Percentiles rank a stretch among this genome's conserved stretches.
Conservation (phyloP, 2,888 invertebrate species). For the Campoplex capitator region DNA sequence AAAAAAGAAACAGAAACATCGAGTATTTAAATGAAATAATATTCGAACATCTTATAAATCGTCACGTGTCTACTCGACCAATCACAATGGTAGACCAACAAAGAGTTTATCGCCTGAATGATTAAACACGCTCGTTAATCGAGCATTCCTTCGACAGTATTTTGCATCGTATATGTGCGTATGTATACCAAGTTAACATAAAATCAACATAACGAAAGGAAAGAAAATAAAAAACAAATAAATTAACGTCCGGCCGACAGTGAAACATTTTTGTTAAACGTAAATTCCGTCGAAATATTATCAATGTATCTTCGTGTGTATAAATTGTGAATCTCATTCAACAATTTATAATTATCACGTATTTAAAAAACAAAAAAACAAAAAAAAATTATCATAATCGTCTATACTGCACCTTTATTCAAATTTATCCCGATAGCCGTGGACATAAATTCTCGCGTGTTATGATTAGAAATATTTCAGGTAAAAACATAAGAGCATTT, state of each 20-base stretch:
- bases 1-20: not conserved
- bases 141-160: conserved; percentile 58
- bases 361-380: not conserved
- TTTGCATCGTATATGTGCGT: conserved; percentile 19
- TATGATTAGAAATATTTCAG: conserved; percentile 1
- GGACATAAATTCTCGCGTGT: conserved; percentile 13
- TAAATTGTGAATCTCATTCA: conserved; percentile 23
- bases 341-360: conserved; percentile 1
- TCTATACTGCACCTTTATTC: conserved; percentile 58
- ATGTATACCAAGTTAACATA: not conserved
- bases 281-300: conserved; percentile 5
- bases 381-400: conserved; percentile 23
- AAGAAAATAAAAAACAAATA: conserved; percentile 17
- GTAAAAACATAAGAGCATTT: not conserved
- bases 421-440: conserved; percentile 34
- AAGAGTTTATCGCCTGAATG: conserved; percentile 58
- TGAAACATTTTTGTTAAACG: not conserved
- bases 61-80: conserved; percentile 43
- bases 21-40: conserved; percentile 21
- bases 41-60: conserved; percentile 29
- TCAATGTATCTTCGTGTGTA: not conserved
- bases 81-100: conserved; percentile 43
- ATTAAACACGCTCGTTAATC: conserved; percentile 65
- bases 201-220: conserved; percentile 44
- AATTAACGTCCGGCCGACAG: conserved; percentile 17